Base-by-base conservation (phyloP, 2,113 vertebrate species). In the Syrmaticus mikado region DNA sequence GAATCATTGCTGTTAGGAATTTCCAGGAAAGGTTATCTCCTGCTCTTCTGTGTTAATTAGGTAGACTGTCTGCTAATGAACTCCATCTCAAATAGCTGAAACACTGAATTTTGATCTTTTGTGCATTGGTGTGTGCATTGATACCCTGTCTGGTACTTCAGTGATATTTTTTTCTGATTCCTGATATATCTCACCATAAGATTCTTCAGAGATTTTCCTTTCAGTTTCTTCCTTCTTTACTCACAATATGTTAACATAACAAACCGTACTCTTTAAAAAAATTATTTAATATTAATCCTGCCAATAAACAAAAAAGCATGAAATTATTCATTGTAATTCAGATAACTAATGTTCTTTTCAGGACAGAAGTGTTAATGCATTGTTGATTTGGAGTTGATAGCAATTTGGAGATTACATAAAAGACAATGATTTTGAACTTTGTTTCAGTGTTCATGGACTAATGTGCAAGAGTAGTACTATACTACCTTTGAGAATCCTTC, bases 41-140 rank as follows among this genome's bases (percentile, higher is more conserved):
- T 79, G 9, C 46, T 96, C 66, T 71, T 12, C 40, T 86, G 65
- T 72, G 79, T 89, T 95, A 92, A 94, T 96, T 97, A 91, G 27
- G 27, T 71, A 52, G n/a, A 71, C 72, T 41, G 72, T 87, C 82
- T 91, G 70, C n/a, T 90, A 86, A 91, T 92, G 34, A 46, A 84
- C 73, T 90, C 84, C 68, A 81, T 28, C 22, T 65, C 78, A 12
- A 50, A 48, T 76, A 50, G 53, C 55, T 20, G 32, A 71, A 73
- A 75, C 64, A 80, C 25, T 52, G 60, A 96, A 79, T 87, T 84
- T 78, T 92, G 55, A 72, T 74, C 78, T 67, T 85, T 77, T 34
- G 3, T 89, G 41, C 43, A 58, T 36, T 75, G 43, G 8, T n/a
- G 53, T 73, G 40, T 84, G 48, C 6, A 27, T 92, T 92, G 13